These are phyloP conservation scores for Nyleta sp. DNA, from an alignment of 2,888 invertebrate species.

Conservation along the genomic window DNA sequence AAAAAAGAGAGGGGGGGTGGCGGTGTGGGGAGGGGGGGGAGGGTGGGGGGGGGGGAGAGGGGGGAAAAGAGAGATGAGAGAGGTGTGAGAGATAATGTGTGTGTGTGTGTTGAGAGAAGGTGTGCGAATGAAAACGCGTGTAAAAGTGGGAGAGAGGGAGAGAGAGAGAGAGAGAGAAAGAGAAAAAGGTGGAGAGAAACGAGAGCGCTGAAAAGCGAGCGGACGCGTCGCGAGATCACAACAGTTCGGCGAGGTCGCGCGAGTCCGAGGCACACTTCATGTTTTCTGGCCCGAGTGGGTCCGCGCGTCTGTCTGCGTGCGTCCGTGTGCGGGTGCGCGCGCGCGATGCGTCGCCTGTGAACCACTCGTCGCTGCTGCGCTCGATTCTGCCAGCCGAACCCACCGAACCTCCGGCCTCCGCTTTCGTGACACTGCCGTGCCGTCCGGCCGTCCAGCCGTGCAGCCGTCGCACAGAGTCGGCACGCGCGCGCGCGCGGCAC, in stretches of 20 bases:
- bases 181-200: constrained; percentile 2
- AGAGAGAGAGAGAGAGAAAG: no score
- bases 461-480: constrained; percentile 18
- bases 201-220: constrained; percentile 2
- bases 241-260: constrained; percentile 71
- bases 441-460: constrained; percentile 26
- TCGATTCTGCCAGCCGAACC: constrained; percentile 40
- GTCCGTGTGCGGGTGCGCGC: constrained; percentile 66
- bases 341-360: constrained; percentile 55
- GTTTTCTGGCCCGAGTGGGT: constrained; percentile 63
- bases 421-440: constrained; percentile 35
- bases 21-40: no score
- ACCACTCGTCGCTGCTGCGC: constrained; percentile 15
- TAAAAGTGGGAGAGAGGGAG: no score
- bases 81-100: no score
- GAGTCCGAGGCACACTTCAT: constrained; percentile 74
- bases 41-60: no score
- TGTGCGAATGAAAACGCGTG: no score
- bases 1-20: no score
- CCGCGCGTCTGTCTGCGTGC: constrained; percentile 27
- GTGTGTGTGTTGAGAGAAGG: no score
- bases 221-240: constrained; percentile 40
- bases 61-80: no score
- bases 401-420: constrained; percentile 12
- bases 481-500: constrained; percentile 33